phyloP scores from a whole-genome alignment of 1,140 invertebrate genomes.

The Melitaea cinxia region DNA sequence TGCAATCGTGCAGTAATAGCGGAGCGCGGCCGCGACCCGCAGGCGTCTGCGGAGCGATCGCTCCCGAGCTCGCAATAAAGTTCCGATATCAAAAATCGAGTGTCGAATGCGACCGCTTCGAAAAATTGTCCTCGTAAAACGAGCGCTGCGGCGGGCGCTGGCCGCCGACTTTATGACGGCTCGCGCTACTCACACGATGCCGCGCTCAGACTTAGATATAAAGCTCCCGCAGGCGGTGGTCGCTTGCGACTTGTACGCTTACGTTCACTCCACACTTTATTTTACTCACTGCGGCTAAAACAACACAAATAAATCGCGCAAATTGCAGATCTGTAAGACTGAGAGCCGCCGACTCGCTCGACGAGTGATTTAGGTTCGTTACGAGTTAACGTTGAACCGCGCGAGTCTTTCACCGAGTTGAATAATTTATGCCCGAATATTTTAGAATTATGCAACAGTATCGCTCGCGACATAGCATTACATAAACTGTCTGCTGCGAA shows the following conservation, averaged over 20 bases:
- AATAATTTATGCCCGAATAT: slow-evolving; percentile 1
- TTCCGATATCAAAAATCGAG: slow-evolving; percentile 43
- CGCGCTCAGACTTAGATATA: slow-evolving; percentile 1
- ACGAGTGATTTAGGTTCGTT: slow-evolving; percentile 1
- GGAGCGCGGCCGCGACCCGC: not conserved
- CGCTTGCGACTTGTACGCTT: slow-evolving; percentile 28
- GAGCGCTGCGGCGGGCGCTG: slow-evolving; percentile 3
- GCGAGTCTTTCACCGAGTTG: not conserved
- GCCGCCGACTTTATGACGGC: slow-evolving; percentile 21
- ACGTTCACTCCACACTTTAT: slow-evolving; percentile 25
- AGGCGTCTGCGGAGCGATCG: slow-evolving; percentile 9
- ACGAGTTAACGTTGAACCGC: not conserved
- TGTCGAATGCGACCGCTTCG: slow-evolving; percentile 33
- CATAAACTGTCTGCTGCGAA: too few species aligned
- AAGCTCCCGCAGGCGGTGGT: not conserved
- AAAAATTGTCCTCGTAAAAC: slow-evolving; percentile 40
- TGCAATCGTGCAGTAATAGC: slow-evolving; percentile 5
- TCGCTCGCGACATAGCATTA: not conserved
- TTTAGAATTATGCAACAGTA: not conserved
- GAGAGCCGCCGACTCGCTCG: not conserved
- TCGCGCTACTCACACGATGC: slow-evolving; percentile 1
- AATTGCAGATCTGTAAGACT: slow-evolving; percentile 24
- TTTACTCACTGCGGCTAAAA: slow-evolving; percentile 28
- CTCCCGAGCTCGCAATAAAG: slow-evolving; percentile 30
- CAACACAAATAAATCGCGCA: slow-evolving; percentile 32